Percentiles rank a stretch among this genome's conserved stretches.
Conservation (phyloP, 2,113 vertebrate genomes). For the Lucifuga dentata region DNA sequence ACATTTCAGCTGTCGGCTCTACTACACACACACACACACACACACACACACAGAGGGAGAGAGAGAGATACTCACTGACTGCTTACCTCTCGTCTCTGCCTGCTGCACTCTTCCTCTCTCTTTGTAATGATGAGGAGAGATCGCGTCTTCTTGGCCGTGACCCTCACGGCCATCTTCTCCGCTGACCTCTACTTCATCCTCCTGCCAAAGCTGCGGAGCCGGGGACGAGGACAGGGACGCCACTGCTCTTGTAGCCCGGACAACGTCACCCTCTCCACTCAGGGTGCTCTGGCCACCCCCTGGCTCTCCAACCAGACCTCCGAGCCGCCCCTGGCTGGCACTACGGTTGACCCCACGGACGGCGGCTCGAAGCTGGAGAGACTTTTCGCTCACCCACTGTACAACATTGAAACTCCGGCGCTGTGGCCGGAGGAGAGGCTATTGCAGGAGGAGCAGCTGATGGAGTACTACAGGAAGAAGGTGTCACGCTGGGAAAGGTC, state of each 20-base stretch:
- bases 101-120: too few relatives aligned
- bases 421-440: slow-evolving; percentile 83
- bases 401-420: slow-evolving; percentile 73
- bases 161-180: slow-evolving; percentile 84
- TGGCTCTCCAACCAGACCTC: slow-evolving; percentile 70
- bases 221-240: slow-evolving; percentile 53
- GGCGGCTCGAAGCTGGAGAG: slow-evolving; percentile 82
- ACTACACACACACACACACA: slow-evolving; percentile 10
- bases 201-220: slow-evolving; percentile 83
- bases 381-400: slow-evolving; percentile 89
- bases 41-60: slow-evolving; percentile 24
- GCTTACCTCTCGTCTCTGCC: too few relatives aligned
- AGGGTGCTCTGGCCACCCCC: too few relatives aligned
- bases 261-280: slow-evolving; percentile 62
- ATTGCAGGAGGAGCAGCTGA: slow-evolving; percentile 84
- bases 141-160: slow-evolving; percentile 83
- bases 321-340: background rate
- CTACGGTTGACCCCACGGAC: background rate
- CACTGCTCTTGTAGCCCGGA: slow-evolving; percentile 65
- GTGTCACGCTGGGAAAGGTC: slow-evolving; percentile 92
- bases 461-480: slow-evolving; percentile 89
- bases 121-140: slow-evolving; percentile 84
- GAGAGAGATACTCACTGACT: background rate
- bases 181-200: slow-evolving; percentile 91
- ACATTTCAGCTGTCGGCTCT: slow-evolving; percentile 41